Conservation (phyloP, 2,888 invertebrate species). For the Pristionchus japonicus region DNA sequence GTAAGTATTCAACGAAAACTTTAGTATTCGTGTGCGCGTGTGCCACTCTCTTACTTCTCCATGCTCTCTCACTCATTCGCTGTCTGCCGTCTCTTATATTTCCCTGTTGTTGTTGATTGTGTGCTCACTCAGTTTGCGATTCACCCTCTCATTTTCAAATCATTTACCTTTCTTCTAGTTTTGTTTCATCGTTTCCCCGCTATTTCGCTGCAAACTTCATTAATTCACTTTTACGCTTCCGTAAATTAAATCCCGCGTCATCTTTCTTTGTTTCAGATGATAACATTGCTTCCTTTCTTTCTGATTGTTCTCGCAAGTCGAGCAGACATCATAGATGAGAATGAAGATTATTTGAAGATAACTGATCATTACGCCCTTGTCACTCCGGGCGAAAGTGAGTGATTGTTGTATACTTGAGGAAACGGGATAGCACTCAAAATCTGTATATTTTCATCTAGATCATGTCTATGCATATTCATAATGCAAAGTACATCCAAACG, state of each 20-base stretch:
- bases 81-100: neutral
- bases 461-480: too few species aligned
- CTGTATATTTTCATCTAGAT: too few species aligned
- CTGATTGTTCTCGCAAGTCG: neutral
- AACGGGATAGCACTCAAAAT: too few species aligned
- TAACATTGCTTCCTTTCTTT: neutral
- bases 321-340: neutral
- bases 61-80: neutral
- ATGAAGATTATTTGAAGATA: neutral
- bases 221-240: too few species aligned
- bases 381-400: neutral
- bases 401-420: neutral
- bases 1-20: too few species aligned
- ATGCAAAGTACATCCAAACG: too few species aligned
- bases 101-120: neutral
- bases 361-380: neutral
- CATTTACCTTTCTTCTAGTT: too few species aligned
- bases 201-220: too few species aligned
- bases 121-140: neutral
- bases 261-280: neutral
- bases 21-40: too few species aligned
- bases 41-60: neutral
- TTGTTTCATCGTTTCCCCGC: too few species aligned
- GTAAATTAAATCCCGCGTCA: neutral
- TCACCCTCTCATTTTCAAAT: too few species aligned